phyloP scores from a whole-genome alignment of 2,113 vertebrate genomes.

The Vireo altiloquus region DNA sequence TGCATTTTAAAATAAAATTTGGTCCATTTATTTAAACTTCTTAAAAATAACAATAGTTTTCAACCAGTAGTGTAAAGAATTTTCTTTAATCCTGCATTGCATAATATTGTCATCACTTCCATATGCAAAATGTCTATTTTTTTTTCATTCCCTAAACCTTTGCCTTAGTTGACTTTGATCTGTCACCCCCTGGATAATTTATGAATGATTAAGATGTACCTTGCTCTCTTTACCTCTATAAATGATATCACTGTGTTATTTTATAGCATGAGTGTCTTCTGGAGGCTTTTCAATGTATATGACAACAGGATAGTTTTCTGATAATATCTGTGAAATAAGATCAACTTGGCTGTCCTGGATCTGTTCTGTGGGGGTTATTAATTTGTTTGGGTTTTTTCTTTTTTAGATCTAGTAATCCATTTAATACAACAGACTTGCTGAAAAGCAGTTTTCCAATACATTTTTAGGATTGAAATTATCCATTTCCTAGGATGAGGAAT shows the following conservation, averaged over 20 bases:
- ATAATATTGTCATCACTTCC: neutral
- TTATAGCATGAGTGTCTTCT: neutral
- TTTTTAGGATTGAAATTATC: neutral
- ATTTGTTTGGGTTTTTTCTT: neutral
- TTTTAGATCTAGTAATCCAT: neutral
- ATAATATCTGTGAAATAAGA: neutral
- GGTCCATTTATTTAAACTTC: neutral
- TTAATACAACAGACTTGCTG: neutral
- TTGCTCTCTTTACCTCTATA: neutral
- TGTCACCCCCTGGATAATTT: neutral
- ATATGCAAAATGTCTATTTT: neutral
- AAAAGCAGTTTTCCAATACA: neutral
- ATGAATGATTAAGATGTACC: neutral
- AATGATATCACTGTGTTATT: neutral
- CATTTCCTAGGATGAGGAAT: neutral
- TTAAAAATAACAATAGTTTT: neutral
- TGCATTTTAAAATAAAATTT: neutral
- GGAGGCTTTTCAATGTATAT: neutral
- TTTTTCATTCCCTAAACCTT: neutral
- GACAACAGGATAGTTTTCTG: neutral
- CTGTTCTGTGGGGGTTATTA: neutral
- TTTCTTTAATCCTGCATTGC: neutral
- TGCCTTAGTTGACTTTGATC: neutral
- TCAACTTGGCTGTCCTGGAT: neutral
- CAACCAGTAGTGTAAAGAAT: neutral